These are phyloP conservation scores for Caenorhabditis sp. DNA, from an alignment of 2,888 invertebrate genomes.

Conservation along the genomic window DNA sequence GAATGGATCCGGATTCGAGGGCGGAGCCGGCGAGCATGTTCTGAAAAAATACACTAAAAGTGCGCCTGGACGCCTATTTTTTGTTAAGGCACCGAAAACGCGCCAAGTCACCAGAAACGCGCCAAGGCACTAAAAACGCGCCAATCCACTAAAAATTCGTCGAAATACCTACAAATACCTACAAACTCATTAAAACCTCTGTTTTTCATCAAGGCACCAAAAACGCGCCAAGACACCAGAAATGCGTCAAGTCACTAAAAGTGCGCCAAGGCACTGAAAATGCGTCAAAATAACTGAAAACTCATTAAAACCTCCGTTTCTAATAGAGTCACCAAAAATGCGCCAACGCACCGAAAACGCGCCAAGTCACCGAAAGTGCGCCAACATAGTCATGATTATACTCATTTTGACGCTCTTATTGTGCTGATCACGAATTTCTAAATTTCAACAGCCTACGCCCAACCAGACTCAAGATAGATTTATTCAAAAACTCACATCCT, in stretches of 20 bases:
- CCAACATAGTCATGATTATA: neutral
- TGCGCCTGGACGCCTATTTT: too few relatives aligned
- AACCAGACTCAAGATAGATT: too few relatives aligned
- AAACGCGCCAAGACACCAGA: neutral
- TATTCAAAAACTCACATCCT: too few relatives aligned
- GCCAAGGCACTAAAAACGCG: slow-evolving; percentile 1
- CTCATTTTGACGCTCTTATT: neutral
- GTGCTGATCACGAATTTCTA: too few relatives aligned
- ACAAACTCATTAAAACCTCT: too few relatives aligned
- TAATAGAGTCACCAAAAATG: slow-evolving; percentile 11
- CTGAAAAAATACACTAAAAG: neutral
- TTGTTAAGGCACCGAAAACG: neutral
- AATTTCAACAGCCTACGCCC: too few relatives aligned
- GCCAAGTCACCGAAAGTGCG: neutral
- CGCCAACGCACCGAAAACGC: neutral
- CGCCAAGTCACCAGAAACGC: neutral
- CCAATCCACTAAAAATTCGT: neutral
- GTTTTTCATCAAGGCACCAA: neutral
- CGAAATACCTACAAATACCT: too few relatives aligned
- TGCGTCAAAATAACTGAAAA: neutral
- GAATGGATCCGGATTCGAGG: neutral
- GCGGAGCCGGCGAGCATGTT: neutral
- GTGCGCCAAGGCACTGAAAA: neutral
- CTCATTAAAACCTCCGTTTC: too few relatives aligned
- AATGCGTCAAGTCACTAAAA: neutral